Evolutionary conservation across 2,888 invertebrate species (phyloP).

Genomic region (Belgica antarctica): DNA sequence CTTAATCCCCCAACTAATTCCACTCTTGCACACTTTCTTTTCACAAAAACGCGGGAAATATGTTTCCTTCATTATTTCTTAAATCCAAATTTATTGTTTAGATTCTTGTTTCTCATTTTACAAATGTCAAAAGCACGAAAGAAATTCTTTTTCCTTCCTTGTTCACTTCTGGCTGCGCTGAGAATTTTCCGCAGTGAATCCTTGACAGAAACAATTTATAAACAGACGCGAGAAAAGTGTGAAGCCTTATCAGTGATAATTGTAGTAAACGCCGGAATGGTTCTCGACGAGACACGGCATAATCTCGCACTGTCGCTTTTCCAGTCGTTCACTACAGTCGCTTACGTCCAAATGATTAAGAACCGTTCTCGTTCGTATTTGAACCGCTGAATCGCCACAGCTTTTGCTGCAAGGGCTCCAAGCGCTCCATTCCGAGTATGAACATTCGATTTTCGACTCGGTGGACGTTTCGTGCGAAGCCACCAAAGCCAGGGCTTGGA

Average conservation of each 20-base stretch:
- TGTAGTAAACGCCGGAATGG: not conserved
- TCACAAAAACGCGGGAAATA: no score
- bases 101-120: not conserved
- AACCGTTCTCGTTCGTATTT: constrained; percentile 58
- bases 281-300: constrained; percentile 50
- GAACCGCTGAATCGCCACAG: constrained; percentile 61
- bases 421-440: not conserved
- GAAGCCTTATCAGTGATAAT: constrained; percentile 5
- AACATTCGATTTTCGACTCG: not conserved
- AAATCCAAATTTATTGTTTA: constrained; percentile 8
- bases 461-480: not conserved
- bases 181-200: not conserved
- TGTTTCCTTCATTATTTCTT: not conserved
- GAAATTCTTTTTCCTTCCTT: not conserved
- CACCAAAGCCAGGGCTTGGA: not conserved
- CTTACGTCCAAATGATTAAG: constrained; percentile 50
- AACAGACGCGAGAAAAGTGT: not conserved
- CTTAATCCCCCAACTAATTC: not conserved
- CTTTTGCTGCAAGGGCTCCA: constrained; percentile 68
- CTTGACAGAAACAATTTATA: constrained; percentile 5
- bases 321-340: constrained; percentile 53
- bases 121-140: constrained; percentile 12
- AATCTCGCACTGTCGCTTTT: constrained; percentile 52
- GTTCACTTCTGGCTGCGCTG: no score
- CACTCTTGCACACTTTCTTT: no score